Evolutionary conservation across 2,113 vertebrate genomes (phyloP).

Genomic region (Hiodon tergisus): DNA sequence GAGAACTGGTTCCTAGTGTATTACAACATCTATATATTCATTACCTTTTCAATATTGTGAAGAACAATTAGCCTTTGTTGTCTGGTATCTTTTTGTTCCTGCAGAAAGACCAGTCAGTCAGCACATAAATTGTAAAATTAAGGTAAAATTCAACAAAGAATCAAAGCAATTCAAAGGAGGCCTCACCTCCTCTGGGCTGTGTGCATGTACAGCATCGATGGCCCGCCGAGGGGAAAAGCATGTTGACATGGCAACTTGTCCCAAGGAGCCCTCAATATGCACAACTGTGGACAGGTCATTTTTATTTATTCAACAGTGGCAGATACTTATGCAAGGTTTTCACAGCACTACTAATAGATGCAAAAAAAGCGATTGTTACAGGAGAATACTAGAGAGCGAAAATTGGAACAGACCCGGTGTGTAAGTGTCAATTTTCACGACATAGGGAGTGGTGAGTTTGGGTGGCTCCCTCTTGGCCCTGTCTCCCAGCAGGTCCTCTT

Average conservation of each 20-base stretch:
- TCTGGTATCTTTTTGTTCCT: constrained; percentile 65
- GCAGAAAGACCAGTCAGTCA: neutral
- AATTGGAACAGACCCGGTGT: constrained; percentile 65
- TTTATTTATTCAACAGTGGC: neutral
- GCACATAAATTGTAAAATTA: neutral
- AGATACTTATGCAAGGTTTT: neutral
- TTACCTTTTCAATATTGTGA: constrained; percentile 79
- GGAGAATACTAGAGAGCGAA: neutral
- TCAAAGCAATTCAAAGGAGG: no score
- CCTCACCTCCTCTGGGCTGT: constrained; percentile 69
- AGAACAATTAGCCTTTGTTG: constrained; percentile 73
- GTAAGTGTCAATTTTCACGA: constrained; percentile 79
- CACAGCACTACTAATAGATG: no score
- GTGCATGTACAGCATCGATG: constrained; percentile 77
- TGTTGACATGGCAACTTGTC: constrained; percentile 88
- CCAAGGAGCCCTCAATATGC: constrained; percentile 85
- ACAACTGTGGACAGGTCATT: constrained; percentile 63
- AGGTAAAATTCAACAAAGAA: neutral
- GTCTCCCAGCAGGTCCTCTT: constrained; percentile 74
- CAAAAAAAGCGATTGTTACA: no score
- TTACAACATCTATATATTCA: no score
- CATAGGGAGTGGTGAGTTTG: constrained; percentile 83
- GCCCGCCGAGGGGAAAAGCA: constrained; percentile 90
- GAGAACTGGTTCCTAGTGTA: no score
- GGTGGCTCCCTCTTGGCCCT: constrained; percentile 69